Evolutionary conservation across 37 sponge, comb jelly and placozoan species (phyloP), one percentile per base, ranked within the genome.

Genomic region (Amphimedon queenslandica): DNA sequence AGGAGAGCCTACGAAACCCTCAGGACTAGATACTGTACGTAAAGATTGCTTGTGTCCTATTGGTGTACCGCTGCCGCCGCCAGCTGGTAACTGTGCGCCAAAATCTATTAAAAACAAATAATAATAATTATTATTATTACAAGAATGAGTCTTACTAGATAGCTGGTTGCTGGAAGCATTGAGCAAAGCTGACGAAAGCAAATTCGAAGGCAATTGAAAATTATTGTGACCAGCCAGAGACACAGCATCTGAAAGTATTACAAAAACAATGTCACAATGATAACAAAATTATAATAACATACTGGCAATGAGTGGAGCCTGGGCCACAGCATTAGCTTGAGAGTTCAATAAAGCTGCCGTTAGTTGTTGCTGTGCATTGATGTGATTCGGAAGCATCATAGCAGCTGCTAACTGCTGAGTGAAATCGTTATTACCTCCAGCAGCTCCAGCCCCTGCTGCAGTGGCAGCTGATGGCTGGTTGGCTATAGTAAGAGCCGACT

Each of bases 171-270:
- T 73, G 23, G 73, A 37, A 16, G 80, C 74, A 34, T 80, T 80
- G 47, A 87, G 76, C 34, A 88, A 69, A 4, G 89, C 89, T 56
- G 83, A 77, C 20, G 89, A 82, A 24, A 88, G 70, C 4, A 88
- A 38, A 51, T 72, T 82, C 10, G 70, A 73, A 23, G 89, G 83
- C 23, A 88, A 42, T n/a, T 79, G 67, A 20, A 40, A 57, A 18
- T 63, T 75, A 10, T 64, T 71, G 36, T 84, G 83, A 23, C 77
- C 69, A 51, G 89, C 89, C 47, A 88, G 73, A 43, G 79, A 73
- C 51, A 58, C 77, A 24, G 70, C 80, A 23, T 42, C 72, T 39
- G 37, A 27, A 42, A 66, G n/a, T n/a, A n/a, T n/a, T n/a, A n/a
- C n/a, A n/a, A n/a, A n/a, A n/a, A n/a, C n/a, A n/a, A n/a, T n/a